Conservation (phyloP, 2,113 vertebrate species). For the Chelonoidis abingdonii region DNA sequence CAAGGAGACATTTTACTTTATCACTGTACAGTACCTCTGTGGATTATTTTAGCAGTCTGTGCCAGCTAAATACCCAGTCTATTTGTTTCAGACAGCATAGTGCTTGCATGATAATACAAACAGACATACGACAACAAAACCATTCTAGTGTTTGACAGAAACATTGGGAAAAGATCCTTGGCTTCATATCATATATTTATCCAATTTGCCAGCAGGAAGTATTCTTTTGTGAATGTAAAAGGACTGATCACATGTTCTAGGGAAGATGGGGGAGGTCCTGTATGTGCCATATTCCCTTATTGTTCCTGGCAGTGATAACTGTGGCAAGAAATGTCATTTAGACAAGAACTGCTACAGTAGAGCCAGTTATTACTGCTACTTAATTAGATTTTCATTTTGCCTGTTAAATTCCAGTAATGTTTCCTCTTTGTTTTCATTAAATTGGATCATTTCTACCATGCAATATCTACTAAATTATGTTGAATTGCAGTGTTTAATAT, state of each 20-base stretch:
- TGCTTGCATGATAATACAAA: conserved; percentile 1
- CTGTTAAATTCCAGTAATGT: conserved; percentile 45
- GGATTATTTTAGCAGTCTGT: not conserved
- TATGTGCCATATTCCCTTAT: conserved; percentile 1
- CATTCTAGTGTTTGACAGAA: conserved; percentile 28
- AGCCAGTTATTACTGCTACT: conserved; percentile 28
- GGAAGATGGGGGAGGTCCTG: not conserved
- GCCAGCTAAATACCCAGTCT: not conserved
- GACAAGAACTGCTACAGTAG: not conserved
- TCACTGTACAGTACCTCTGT: not conserved
- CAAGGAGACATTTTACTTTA: not conserved
- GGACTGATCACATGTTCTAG: not conserved
- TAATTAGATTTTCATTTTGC: conserved; percentile 59
- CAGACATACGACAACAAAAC: conserved; percentile 30
- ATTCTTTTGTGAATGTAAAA: not conserved
- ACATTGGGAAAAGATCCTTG: conserved; percentile 6
- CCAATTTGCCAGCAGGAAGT: conserved; percentile 10
- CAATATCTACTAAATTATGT: not conserved
- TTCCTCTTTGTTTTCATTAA: conserved; percentile 61
- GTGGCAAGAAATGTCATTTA: conserved; percentile 38
- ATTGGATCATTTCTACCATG: conserved; percentile 35
- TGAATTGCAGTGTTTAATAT: conserved; percentile 6
- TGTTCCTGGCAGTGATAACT: not conserved
- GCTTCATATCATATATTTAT: conserved; percentile 11
- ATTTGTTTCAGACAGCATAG: fast-evolving